Evolutionary conservation across 2,888 invertebrate genomes (phyloP).

Genomic region (Dolomedes plantarius): DNA sequence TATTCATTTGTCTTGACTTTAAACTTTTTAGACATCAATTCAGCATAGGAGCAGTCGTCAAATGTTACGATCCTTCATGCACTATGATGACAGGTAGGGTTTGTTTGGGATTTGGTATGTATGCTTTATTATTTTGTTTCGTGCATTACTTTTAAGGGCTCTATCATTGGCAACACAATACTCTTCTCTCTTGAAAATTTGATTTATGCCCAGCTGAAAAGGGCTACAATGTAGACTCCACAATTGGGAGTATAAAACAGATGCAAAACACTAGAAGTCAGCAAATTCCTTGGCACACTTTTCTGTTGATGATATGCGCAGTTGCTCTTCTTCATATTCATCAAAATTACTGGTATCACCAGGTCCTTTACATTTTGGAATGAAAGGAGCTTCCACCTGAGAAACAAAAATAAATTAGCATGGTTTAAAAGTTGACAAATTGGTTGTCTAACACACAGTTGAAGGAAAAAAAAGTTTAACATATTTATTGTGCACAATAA

Average conservation of each 20-base stretch:
- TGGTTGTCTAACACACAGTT: too few relatives aligned
- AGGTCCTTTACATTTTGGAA: constrained; percentile 98
- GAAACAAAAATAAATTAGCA: neutral
- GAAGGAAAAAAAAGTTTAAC: too few relatives aligned
- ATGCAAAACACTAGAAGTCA: constrained; percentile 83
- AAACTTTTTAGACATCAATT: constrained; percentile 50
- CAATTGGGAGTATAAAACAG: constrained; percentile 54
- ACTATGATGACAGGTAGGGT: constrained; percentile 55
- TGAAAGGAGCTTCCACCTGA: constrained; percentile 97
- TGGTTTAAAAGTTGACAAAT: too few relatives aligned
- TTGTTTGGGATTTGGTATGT: constrained; percentile 40
- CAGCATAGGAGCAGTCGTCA: constrained; percentile 22
- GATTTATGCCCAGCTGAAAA: constrained; percentile 71
- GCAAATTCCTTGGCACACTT: constrained; percentile 99
- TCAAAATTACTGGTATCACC: constrained; percentile 99
- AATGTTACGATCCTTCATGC: constrained; percentile 58
- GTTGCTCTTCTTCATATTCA: constrained; percentile 99
- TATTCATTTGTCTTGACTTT: constrained; percentile 34
- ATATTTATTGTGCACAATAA: too few relatives aligned
- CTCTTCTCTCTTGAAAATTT: constrained; percentile 51
- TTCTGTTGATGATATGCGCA: constrained; percentile 98
- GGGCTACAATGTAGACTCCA: constrained; percentile 70
- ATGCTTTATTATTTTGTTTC: constrained; percentile 51
- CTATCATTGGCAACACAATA: constrained; percentile 67
- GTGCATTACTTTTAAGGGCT: constrained; percentile 61